Percentiles rank a stretch among this genome's conserved stretches.
Conservation (phyloP, 64 coral and sea anemone species). For the Cladopsammia gracilis region DNA sequence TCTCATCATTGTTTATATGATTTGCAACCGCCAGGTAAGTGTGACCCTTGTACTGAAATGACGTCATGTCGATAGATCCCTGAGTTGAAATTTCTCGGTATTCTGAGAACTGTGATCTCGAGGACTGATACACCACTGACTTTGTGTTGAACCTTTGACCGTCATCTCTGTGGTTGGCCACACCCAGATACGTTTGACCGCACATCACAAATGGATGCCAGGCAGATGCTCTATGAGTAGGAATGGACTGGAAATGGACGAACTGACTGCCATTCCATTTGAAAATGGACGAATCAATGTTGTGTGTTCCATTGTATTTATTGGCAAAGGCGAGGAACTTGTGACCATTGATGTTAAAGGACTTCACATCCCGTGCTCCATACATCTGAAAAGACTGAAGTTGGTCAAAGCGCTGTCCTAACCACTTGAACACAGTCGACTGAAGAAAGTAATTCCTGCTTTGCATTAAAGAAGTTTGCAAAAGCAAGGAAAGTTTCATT, state of each 20-base stretch:
- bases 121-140: constrained; percentile 11
- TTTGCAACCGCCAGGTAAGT: constrained; percentile 22
- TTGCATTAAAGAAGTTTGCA: neutral
- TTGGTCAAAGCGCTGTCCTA: neutral
- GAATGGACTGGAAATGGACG: constrained; percentile 5
- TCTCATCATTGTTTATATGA: neutral
- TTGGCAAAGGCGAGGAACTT: constrained; percentile 43
- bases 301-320: neutral
- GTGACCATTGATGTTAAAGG: constrained; percentile 47
- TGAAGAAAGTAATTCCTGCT: neutral
- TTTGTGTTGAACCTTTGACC: no score
- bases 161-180: neutral
- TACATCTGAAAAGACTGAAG: neutral
- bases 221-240: neutral
- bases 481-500: neutral
- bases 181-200: neutral
- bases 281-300: neutral
- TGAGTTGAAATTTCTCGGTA: neutral
- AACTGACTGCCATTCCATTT: constrained; percentile 34
- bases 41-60: neutral
- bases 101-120: neutral
- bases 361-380: constrained; percentile 28
- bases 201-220: neutral
- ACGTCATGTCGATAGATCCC: neutral
- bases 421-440: neutral